A percentile compares a stretch with the other conserved stretches of the same genome.
Evolutionary conservation across 2,888 invertebrate species (phyloP).

Genomic region (Leuctra nigra): DNA sequence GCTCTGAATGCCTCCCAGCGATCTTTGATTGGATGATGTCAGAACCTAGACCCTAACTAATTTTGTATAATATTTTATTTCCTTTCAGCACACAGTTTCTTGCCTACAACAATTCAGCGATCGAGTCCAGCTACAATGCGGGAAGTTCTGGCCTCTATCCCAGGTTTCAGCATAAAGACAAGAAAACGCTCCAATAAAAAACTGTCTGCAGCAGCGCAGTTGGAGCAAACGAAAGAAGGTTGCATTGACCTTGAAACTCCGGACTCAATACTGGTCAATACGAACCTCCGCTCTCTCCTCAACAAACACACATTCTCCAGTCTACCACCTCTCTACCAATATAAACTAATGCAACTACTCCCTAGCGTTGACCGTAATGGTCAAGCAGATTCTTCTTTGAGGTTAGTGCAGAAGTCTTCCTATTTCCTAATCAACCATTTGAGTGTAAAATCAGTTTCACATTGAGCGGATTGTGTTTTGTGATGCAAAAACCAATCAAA

Average conservation of each 20-base stretch:
- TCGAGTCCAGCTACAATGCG: slow-evolving; percentile 65
- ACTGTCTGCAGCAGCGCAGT: slow-evolving; percentile 83
- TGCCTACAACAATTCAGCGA: not conserved
- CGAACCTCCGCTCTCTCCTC: slow-evolving; percentile 80
- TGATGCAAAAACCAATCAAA: too few species aligned
- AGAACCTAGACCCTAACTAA: too few species aligned
- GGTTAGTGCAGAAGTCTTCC: slow-evolving; percentile 33
- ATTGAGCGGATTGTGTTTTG: too few species aligned
- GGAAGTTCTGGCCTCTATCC: slow-evolving; percentile 80
- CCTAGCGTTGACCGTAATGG: slow-evolving; percentile 77
- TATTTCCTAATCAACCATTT: too few species aligned
- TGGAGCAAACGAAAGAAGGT: slow-evolving; percentile 89
- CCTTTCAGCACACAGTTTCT: not conserved
- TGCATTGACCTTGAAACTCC: slow-evolving; percentile 94
- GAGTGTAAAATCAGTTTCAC: too few species aligned
- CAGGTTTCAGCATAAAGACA: slow-evolving; percentile 73
- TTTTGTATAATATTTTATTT: too few species aligned
- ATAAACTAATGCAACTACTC: slow-evolving; percentile 83
- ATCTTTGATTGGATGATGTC: too few species aligned
- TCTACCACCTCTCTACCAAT: slow-evolving; percentile 83
- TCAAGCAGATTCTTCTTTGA: slow-evolving; percentile 38
- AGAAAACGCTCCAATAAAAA: slow-evolving; percentile 74
- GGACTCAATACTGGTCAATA: slow-evolving; percentile 89
- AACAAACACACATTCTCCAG: slow-evolving; percentile 88
- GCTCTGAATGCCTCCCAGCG: too few species aligned